Percentiles rank a stretch among this genome's conserved stretches.
Evolutionary conservation across 2,797 vertebrate genomes (phyloP).

Genomic region (Stomatorhinus walkeri): DNA sequence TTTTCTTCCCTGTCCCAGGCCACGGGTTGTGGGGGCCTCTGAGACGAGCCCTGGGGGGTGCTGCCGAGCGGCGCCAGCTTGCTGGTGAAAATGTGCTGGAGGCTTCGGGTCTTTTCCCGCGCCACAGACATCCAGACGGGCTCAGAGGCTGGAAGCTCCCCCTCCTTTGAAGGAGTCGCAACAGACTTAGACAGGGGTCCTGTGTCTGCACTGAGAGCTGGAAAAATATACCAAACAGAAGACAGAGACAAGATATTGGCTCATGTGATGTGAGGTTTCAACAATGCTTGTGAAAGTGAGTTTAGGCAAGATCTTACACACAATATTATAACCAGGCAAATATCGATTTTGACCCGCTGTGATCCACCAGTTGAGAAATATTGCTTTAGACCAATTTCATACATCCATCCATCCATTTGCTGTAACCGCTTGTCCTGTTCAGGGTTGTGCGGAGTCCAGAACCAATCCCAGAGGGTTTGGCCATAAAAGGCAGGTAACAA

Average conservation of each 20-base stretch:
- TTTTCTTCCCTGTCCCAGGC: constrained; percentile 27
- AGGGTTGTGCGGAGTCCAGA: neutral
- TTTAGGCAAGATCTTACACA: neutral
- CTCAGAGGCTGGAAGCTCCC: constrained; percentile 43
- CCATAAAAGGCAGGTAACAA: neutral
- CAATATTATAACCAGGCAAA: neutral
- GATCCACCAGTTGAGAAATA: neutral
- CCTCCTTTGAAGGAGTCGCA: constrained; percentile 29
- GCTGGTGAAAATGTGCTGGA: constrained; percentile 63
- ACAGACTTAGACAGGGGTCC: constrained; percentile 28
- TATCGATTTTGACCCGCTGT: neutral
- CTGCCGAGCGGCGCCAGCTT: constrained; percentile 62
- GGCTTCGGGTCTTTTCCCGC: constrained; percentile 71
- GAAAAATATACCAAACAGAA: neutral
- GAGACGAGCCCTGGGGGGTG: constrained; percentile 36
- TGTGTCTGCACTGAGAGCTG: constrained; percentile 53
- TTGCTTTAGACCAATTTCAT: neutral
- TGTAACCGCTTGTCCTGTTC: neutral
- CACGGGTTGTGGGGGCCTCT: constrained; percentile 20
- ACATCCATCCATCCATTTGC: neutral
- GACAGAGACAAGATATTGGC: neutral
- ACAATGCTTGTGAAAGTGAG: neutral
- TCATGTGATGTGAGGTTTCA: neutral
- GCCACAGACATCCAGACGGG: constrained; percentile 82
- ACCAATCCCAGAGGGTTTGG: neutral